Base-by-base conservation (phyloP, 2,888 invertebrate species). In the Pollenia labialis region DNA sequence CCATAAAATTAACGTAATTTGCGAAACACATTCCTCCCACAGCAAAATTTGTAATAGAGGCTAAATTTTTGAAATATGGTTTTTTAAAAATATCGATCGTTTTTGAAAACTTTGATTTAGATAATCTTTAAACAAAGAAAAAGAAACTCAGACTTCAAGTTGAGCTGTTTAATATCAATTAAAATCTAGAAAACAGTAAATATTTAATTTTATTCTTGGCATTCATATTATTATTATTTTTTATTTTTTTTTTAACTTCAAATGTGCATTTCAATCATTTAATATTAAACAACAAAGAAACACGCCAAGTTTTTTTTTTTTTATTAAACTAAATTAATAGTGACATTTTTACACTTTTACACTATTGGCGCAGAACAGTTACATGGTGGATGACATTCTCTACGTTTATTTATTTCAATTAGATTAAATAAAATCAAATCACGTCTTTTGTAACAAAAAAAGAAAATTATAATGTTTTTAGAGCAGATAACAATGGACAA, bases 381-480 rank as follows among this genome's bases (percentile, higher is more conserved):
- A 50, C 50, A 52, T 50, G 9, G 10, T 50, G 9, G 10, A 50
- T 58, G 60, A 12, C 72, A 60, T 66, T 46, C 40, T 18, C n/a
- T 44, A 52, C 18, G 50, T 32, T n/a, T 40, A 16, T 50, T 18
- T 23, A 14, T 58, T 81, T 68, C 68, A 69, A 76, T 83, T 84
- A 66, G 18, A 72, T 84, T 72, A 72, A 84, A 72, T 79, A 44
- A 79, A 84, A 84, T 58, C 58, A 79, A 72, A 83, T 77, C 77
- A 71, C 56, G 32, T 72, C 71, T 77, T 79, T 32, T 3, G 32
- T 32, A 32, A 32, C 0, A 32, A 48, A 32, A 72, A 79, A 72
- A 79, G 46, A 58, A 60, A 84, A 84, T 77, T 71, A 71, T 66
- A 32, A 16, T 32, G 3, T 0, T 32, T 69, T 72, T 72, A 83